These are phyloP conservation scores for Asobara japonica DNA, from an alignment of 1,140 invertebrate genomes.

Conservation along the genomic window DNA sequence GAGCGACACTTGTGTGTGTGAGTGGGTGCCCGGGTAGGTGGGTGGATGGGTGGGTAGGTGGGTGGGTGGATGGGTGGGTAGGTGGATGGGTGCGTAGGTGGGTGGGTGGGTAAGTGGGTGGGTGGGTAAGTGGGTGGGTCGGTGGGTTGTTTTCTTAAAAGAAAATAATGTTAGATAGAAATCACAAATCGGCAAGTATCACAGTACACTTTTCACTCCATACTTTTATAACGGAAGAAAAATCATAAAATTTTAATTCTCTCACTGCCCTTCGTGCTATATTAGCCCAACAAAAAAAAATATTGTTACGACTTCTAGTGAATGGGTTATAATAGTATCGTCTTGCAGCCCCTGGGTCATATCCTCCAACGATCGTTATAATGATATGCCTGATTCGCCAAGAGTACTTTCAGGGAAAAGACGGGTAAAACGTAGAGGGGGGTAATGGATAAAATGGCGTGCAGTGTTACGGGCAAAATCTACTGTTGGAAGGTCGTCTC, in stretches of 20 bases:
- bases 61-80: too few relatives aligned
- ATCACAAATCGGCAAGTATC: too few relatives aligned
- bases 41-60: too few relatives aligned
- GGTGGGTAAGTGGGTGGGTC: too few relatives aligned
- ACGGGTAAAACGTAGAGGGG: background rate
- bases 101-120: too few relatives aligned
- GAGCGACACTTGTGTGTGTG: too few relatives aligned
- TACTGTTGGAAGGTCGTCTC: conserved; percentile 60
- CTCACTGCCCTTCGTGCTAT: background rate
- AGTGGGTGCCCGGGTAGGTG: too few relatives aligned
- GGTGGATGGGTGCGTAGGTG: too few relatives aligned
- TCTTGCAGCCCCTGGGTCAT: conserved; percentile 8
- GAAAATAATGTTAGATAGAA: too few relatives aligned
- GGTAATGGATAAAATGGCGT: conserved; percentile 38
- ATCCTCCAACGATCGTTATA: conserved; percentile 14
- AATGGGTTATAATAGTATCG: conserved; percentile 14
- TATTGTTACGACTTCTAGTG: background rate
- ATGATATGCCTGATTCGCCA: conserved; percentile 17
- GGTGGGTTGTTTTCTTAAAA: too few relatives aligned
- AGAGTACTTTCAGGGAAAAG: background rate
- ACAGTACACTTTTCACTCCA: too few relatives aligned
- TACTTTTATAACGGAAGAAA: too few relatives aligned
- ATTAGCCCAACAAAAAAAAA: background rate
- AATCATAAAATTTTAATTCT: background rate
- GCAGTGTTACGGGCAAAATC: conserved; percentile 54